Percentiles rank a stretch among this genome's conserved stretches.
These are phyloP conservation scores for Styela clava DNA, from an alignment of 23 tunicate species.

Conservation along the genomic window DNA sequence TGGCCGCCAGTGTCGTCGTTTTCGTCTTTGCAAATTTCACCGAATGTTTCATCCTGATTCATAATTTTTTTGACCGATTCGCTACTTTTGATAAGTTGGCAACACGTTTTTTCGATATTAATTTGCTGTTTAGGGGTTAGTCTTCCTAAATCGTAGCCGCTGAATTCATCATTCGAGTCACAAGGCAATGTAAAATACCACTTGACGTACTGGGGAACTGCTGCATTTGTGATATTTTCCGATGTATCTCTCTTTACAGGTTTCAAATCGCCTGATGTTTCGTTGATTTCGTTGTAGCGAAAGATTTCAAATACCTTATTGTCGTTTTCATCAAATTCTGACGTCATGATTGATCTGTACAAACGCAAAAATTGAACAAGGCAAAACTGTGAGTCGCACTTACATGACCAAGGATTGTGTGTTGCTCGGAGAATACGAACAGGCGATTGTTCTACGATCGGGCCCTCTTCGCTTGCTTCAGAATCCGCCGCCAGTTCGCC, in stretches of 20 bases:
- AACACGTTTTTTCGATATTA: slow-evolving; percentile 9
- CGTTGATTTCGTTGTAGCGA: slow-evolving; percentile 8
- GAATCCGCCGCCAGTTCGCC: not conserved
- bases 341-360: not conserved
- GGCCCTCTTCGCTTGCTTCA: slow-evolving; percentile 2
- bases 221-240: not conserved
- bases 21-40: not conserved
- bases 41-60: not conserved
- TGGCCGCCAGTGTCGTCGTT: not conserved
- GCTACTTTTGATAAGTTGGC: not conserved
- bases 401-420: slow-evolving; percentile 60
- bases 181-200: slow-evolving; percentile 49
- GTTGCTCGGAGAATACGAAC: slow-evolving; percentile 42
- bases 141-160: slow-evolving; percentile 22
- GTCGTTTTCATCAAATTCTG: not conserved
- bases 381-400: slow-evolving; percentile 13
- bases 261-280: not conserved
- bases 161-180: slow-evolving; percentile 7
- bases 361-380: slow-evolving; percentile 11
- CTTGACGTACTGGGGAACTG: not conserved
- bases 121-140: not conserved
- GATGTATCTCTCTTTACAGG: not conserved
- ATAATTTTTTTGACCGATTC: not conserved
- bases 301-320: not conserved
- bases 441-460: not conserved